Conservation (phyloP, 1,140 invertebrate genomes). For the Diabrotica undecimpunctata region DNA sequence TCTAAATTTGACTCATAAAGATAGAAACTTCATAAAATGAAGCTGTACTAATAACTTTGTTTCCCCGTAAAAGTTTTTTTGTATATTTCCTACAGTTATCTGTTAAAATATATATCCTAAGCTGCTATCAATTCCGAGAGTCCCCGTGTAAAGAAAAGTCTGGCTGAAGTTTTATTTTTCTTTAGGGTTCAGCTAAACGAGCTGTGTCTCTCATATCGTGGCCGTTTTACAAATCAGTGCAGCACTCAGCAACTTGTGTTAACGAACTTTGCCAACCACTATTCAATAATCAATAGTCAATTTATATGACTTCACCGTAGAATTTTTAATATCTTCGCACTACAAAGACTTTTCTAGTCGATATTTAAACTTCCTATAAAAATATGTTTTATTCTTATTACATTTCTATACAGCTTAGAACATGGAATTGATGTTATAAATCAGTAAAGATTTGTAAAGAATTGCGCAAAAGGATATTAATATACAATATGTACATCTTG, state of each 20-base stretch:
- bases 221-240: conserved; percentile 22
- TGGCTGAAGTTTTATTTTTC: conserved; percentile 15
- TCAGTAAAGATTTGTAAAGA: no score
- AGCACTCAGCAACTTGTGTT: conserved; percentile 21
- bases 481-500: no score
- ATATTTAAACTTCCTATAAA: no score
- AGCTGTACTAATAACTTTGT: no score
- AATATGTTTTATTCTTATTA: no score
- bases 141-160: conserved; percentile 8
- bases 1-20: no score
- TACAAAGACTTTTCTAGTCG: no score
- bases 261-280: conserved; percentile 20
- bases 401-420: no score
- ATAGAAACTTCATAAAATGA: no score
- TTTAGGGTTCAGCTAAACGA: conserved; percentile 12
- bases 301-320: conserved; percentile 3
- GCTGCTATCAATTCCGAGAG: not conserved
- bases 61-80: not conserved
- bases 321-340: no score
- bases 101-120: not conserved
- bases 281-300: conserved; percentile 23
- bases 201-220: conserved; percentile 21
- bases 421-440: no score
- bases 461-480: no score
- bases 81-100: not conserved